A percentile compares a stretch with the other conserved stretches of the same genome.
Evolutionary conservation across 2,113 vertebrate genomes (phyloP).

Genomic region (Andinoacara biseriatus): DNA sequence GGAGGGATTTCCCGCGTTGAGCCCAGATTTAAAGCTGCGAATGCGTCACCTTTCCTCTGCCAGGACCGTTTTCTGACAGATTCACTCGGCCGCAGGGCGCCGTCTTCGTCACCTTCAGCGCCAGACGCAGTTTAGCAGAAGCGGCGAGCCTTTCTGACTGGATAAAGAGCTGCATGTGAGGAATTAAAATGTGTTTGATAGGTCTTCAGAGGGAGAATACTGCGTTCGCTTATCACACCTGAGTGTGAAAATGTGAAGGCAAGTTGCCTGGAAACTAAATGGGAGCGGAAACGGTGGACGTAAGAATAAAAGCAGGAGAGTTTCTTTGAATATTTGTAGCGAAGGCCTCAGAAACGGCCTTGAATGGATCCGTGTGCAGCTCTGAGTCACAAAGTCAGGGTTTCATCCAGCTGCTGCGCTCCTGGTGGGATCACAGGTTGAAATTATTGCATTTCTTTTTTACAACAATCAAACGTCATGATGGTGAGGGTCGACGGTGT

Average conservation of each 20-base stretch:
- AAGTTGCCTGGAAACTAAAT: conserved; percentile 60
- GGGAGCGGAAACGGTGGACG: conserved; percentile 13
- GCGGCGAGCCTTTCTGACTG: background rate
- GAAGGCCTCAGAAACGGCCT: conserved; percentile 24
- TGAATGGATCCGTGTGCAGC: conserved; percentile 12
- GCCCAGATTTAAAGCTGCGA: conserved; percentile 19
- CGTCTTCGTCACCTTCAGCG: conserved; percentile 5
- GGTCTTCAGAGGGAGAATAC: conserved; percentile 32
- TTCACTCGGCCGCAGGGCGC: conserved; percentile 10
- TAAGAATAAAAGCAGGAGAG: conserved; percentile 27
- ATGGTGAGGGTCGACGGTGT: background rate
- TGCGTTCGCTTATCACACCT: conserved; percentile 28
- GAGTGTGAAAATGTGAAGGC: conserved; percentile 24
- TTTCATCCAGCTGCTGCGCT: background rate
- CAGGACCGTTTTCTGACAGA: conserved; percentile 23
- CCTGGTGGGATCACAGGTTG: background rate
- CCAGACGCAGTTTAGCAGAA: background rate
- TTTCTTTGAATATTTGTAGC: conserved; percentile 11
- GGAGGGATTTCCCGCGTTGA: conserved; percentile 36
- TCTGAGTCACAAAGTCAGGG: conserved; percentile 12
- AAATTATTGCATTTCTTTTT: background rate
- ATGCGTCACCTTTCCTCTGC: conserved; percentile 20
- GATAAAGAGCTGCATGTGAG: conserved; percentile 13
- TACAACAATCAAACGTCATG: background rate
- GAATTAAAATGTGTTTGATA: conserved; percentile 35